Base-by-base conservation (phyloP, 2,888 invertebrate genomes). In the Merodon equestris region DNA sequence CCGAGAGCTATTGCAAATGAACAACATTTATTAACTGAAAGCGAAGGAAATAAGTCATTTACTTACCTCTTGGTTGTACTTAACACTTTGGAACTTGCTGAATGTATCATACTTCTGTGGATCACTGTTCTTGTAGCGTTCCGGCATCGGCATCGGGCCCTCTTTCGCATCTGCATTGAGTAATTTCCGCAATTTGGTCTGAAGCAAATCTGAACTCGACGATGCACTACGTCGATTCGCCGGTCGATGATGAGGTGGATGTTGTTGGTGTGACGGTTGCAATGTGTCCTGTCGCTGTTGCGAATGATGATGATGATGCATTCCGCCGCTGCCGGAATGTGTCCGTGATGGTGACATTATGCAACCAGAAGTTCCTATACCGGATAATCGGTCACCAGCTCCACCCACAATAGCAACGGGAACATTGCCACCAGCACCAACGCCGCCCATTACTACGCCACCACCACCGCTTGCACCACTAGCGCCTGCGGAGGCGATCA, bases 131-230 rank as follows among this genome's bases (percentile, higher is more conserved):
- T 83, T 83, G 53, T 83, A 84, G 14, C 83, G 71, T 14, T 83
- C 82, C 5, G 81, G 73, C 60, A 82, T 72, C 0, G 74, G 84
- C 87, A 86, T 86, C 83, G 85, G 88, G 84, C 86, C 90, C 84
- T 87, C 90, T 83, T 88, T 84, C 45, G 86, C 84, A 72, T 87
- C 87, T 1, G 86, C 91, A 84, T 95, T 94, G 12, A 96, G 90
- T 71, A 96, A 90, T 83, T 94, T 91, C 14, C 96, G 90, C 82
- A 96, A 89, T 81, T 95, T 95, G 83, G 93, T 94, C 89, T 96
- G 96, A 56, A 96, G 90, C 83, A 93, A 90, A 86, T 93, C 93
- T 64, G 91, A 91, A 81, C 90, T 91, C 13, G 89, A 86, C 15
- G 87, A 85, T 7, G 84, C 85, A 77, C 86, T 87, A 84, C 87